These are phyloP conservation scores for Fabriciana adippe DNA, from an alignment of 2,888 invertebrate species.

Conservation along the genomic window DNA sequence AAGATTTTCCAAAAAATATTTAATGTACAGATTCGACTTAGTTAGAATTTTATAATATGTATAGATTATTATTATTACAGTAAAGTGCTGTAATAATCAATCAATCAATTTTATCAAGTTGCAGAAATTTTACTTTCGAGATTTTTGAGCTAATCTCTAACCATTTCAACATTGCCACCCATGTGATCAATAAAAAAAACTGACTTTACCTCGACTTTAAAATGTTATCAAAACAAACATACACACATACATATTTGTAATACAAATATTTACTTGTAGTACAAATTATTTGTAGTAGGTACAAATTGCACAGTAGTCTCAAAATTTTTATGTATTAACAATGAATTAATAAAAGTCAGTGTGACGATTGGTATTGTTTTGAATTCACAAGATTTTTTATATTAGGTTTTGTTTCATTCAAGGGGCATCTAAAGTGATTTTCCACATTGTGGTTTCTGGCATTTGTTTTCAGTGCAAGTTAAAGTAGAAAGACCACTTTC, in stretches of 20 bases:
- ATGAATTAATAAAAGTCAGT: conserved; percentile 23
- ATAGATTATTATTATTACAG: too few relatives aligned
- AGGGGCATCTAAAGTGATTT: conserved; percentile 20
- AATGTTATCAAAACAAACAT: conserved; percentile 2
- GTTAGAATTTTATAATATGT: too few relatives aligned
- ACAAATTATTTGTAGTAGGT: too few relatives aligned
- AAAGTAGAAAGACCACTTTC: conserved; percentile 38
- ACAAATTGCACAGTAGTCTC: conserved; percentile 4
- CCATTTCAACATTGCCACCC: conserved; percentile 1
- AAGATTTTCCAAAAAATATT: too few relatives aligned
- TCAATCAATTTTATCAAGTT: too few relatives aligned
- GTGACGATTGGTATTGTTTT: conserved; percentile 36
- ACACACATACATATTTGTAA: conserved; percentile 2
- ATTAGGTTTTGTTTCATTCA: conserved; percentile 24
- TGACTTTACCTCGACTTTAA: conserved; percentile 10
- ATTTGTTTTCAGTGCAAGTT: conserved; percentile 36
- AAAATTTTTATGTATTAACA: conserved; percentile 6
- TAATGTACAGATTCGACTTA: too few relatives aligned
- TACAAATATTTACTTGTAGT: too few relatives aligned
- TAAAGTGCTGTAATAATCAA: too few relatives aligned
- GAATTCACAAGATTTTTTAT: conserved; percentile 31
- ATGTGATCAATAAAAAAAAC: conserved; percentile 5
- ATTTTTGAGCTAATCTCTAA: too few relatives aligned
- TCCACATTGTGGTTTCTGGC: conserved; percentile 33
- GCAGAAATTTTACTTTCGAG: too few relatives aligned